Percentiles rank a stretch among this genome's conserved stretches.
Conservation (phyloP, 2,888 invertebrate genomes). For the Galeopsomyia nigrocyanea region DNA sequence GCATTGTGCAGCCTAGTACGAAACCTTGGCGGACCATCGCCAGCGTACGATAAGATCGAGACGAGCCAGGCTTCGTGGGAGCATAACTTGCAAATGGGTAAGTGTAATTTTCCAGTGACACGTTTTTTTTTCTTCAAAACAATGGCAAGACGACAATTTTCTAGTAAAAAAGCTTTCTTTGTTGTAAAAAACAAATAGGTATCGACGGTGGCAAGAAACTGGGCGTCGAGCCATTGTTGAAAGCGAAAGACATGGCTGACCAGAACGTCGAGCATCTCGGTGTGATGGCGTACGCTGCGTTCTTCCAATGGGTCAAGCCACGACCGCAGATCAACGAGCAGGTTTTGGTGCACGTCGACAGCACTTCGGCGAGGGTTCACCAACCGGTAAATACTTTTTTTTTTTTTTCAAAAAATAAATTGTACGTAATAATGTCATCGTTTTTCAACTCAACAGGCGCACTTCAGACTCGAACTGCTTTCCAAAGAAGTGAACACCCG, state of each 20-base stretch:
- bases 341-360: slow-evolving; percentile 83
- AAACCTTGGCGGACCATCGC: slow-evolving; percentile 89
- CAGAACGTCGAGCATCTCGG: slow-evolving; percentile 96
- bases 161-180: slow-evolving; percentile 2
- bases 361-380: slow-evolving; percentile 87
- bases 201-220: slow-evolving; percentile 75
- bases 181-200: slow-evolving; percentile 65
- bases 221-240: slow-evolving; percentile 90
- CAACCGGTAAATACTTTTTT: slow-evolving; percentile 77
- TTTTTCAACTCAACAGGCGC: slow-evolving; percentile 73
- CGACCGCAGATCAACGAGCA: slow-evolving; percentile 87
- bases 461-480: slow-evolving; percentile 83
- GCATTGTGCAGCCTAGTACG: slow-evolving; percentile 89
- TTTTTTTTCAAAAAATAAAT: no score
- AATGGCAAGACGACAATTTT: neutral
- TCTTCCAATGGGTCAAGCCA: slow-evolving; percentile 90
- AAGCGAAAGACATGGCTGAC: slow-evolving; percentile 95
- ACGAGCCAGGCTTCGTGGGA: slow-evolving; percentile 86
- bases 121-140: no score
- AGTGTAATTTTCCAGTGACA: neutral
- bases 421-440: no score
- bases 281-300: slow-evolving; percentile 97
- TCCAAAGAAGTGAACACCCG: slow-evolving; percentile 79
- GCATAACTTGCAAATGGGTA: slow-evolving; percentile 82
- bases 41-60: slow-evolving; percentile 83